phyloP scores from a whole-genome alignment of 2,113 vertebrate species.

The Gorsachius goisagi region DNA sequence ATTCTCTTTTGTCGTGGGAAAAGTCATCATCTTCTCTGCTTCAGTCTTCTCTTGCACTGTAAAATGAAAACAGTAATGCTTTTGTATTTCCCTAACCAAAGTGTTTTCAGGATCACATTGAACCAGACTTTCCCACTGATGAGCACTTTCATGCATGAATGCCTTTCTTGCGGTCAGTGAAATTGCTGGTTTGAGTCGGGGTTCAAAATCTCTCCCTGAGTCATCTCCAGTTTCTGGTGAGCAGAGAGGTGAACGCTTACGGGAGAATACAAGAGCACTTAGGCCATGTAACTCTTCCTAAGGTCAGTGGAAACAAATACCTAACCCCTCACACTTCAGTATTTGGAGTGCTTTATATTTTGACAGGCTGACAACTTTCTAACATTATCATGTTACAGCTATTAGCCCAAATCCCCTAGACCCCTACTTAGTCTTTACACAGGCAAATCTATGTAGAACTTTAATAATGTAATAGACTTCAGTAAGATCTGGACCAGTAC shows the following conservation, averaged over 20 bases:
- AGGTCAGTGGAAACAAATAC: conserved; percentile 8
- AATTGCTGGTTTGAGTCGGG: background rate
- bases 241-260: background rate
- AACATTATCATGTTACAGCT: conserved; percentile 24
- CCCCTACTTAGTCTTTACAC: background rate
- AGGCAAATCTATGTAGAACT: background rate
- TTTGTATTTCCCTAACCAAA: background rate
- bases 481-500: background rate
- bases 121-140: background rate
- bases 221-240: background rate
- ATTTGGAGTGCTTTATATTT: conserved; percentile 29
- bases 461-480: background rate
- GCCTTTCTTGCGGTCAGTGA: background rate
- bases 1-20: background rate
- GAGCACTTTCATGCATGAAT: background rate
- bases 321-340: background rate
- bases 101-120: background rate
- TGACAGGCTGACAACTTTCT: conserved; percentile 44
- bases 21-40: background rate
- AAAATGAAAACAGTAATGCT: background rate
- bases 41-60: background rate
- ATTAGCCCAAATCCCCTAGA: background rate
- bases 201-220: background rate
- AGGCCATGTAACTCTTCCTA: background rate
- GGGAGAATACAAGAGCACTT: background rate